Conservation (phyloP, 2,888 invertebrate genomes). For the Notodonta ziczac region DNA sequence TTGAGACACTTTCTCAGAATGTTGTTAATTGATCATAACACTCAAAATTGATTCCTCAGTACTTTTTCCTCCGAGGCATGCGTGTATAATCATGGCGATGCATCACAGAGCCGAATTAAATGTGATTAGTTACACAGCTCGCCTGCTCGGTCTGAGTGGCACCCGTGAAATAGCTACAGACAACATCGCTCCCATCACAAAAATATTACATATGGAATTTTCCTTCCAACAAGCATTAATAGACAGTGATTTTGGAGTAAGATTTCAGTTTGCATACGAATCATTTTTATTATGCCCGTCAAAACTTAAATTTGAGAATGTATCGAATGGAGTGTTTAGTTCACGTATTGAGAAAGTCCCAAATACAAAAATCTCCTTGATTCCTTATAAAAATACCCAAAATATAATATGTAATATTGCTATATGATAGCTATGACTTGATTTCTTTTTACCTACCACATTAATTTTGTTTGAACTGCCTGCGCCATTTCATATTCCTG, state of each 20-base stretch:
- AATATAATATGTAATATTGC: too few relatives aligned
- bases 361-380: too few relatives aligned
- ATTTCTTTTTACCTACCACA: too few relatives aligned
- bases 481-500: too few relatives aligned
- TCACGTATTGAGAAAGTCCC: too few relatives aligned
- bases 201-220: slow-evolving; percentile 8
- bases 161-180: slow-evolving; percentile 46
- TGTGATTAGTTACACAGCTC: slow-evolving; percentile 34
- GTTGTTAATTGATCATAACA: neutral
- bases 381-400: too few relatives aligned
- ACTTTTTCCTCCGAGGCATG: slow-evolving; percentile 18
- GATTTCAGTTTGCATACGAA: neutral
- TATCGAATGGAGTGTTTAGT: too few relatives aligned
- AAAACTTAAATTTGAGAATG: too few relatives aligned
- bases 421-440: too few relatives aligned
- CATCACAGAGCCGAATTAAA: slow-evolving; percentile 34
- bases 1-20: neutral
- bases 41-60: neutral
- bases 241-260: neutral
- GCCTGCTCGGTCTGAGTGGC: slow-evolving; percentile 36
- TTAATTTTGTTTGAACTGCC: too few relatives aligned
- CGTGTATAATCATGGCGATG: slow-evolving; percentile 38
- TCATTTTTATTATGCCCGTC: neutral
- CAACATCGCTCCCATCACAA: slow-evolving; percentile 24
- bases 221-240: neutral